Percentiles rank a stretch among this genome's conserved stretches.
These are phyloP conservation scores for Corvus cornix DNA, from an alignment of 2,113 vertebrate species.

Conservation along the genomic window DNA sequence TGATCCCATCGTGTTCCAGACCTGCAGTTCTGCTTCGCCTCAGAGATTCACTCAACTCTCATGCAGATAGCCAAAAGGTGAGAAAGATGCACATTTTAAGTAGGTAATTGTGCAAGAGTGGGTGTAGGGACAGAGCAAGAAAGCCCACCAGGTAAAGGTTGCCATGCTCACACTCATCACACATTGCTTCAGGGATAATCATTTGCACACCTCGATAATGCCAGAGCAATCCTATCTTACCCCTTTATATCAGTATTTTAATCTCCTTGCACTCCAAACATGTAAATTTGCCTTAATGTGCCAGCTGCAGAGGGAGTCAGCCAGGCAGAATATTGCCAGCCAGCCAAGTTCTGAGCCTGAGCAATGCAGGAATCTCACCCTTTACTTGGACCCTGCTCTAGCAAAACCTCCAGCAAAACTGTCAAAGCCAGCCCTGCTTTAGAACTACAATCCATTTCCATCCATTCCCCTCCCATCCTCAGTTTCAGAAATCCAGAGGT, in stretches of 20 bases:
- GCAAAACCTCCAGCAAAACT: neutral
- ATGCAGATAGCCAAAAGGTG: neutral
- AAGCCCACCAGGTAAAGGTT: neutral
- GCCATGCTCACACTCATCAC: no score
- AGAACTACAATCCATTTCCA: neutral
- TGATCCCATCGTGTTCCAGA: neutral
- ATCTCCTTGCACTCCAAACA: neutral
- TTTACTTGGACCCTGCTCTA: accelerated
- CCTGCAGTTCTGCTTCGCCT: neutral
- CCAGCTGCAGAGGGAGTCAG: neutral
- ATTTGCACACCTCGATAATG: neutral
- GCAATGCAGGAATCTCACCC: accelerated
- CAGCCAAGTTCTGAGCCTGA: neutral
- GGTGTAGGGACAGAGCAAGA: neutral
- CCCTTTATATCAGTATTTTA: neutral
- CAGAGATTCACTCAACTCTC: neutral
- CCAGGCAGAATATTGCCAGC: neutral
- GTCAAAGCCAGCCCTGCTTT: neutral
- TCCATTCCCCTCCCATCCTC: neutral
- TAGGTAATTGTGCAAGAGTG: neutral
- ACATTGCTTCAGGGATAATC: neutral
- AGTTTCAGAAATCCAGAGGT: neutral
- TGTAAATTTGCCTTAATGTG: neutral
- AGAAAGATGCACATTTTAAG: neutral
- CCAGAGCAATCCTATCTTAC: neutral